Conservation (phyloP, 2,797 vertebrate genomes). For the Spinus pinus region DNA sequence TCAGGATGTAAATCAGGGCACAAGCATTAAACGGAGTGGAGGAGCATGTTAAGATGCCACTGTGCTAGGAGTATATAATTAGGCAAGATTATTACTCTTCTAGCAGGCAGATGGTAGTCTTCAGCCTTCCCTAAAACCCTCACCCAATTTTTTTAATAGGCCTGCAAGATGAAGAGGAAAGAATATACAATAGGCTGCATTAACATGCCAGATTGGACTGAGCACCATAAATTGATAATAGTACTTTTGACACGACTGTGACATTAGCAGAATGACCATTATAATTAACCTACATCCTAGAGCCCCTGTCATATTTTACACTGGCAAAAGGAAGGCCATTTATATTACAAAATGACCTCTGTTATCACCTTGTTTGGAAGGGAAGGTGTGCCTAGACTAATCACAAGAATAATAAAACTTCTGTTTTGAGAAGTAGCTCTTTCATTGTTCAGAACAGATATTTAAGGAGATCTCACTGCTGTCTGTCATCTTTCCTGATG, state of each 20-base stretch:
- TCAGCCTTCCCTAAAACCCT: conserved; percentile 29
- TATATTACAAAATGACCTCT: conserved; percentile 36
- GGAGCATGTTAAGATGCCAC: not conserved
- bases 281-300: conserved; percentile 55
- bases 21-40: not conserved
- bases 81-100: conserved; percentile 26
- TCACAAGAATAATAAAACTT: conserved; percentile 4
- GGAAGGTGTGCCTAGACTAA: conserved; percentile 14
- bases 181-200: conserved; percentile 32
- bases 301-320: conserved; percentile 51
- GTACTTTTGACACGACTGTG: conserved; percentile 42
- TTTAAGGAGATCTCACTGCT: not conserved
- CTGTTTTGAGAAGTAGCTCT: not conserved
- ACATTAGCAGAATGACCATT: conserved; percentile 58
- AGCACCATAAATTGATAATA: conserved; percentile 30
- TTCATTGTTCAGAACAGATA: not conserved
- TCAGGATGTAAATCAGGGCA: not conserved
- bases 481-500: conserved; percentile 18
- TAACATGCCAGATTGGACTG: conserved; percentile 50
- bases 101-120: conserved; percentile 49
- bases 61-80: not conserved
- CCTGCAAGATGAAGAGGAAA: not conserved
- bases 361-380: conserved; percentile 53
- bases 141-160: conserved; percentile 30
- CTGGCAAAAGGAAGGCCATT: conserved; percentile 37